phyloP scores from a whole-genome alignment of 1,140 invertebrate genomes.

The Drosophila fuyamai region DNA sequence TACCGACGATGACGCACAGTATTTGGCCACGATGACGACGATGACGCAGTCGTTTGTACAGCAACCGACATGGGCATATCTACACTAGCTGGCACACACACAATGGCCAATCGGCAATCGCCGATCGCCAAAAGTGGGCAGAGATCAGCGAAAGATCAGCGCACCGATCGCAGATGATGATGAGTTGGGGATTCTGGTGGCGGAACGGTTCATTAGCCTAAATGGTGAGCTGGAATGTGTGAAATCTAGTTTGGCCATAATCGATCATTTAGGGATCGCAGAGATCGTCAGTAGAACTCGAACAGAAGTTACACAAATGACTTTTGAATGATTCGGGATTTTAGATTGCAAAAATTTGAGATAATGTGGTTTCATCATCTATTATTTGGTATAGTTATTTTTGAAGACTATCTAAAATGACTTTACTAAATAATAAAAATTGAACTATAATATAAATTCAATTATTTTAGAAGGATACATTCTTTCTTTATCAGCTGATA shows the following conservation, averaged over 20 bases:
- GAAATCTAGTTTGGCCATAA: slow-evolving; percentile 65
- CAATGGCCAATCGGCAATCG: slow-evolving; percentile 42
- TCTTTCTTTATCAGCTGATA: too few species aligned
- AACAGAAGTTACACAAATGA: slow-evolving; percentile 14
- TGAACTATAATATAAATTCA: too few species aligned
- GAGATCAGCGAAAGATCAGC: slow-evolving; percentile 53
- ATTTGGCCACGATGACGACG: slow-evolving; percentile 45
- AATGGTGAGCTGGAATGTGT: slow-evolving; percentile 72
- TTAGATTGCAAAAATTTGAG: neutral
- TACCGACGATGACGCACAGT: slow-evolving; percentile 69
- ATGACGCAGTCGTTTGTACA: slow-evolving; percentile 47
- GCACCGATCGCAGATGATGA: slow-evolving; percentile 48
- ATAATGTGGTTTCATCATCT: neutral
- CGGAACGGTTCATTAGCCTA: slow-evolving; percentile 72
- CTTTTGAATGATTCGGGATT: slow-evolving; percentile 5
- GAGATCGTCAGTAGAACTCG: neutral
- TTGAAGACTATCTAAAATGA: too few species aligned
- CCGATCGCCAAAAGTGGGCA: slow-evolving; percentile 25
- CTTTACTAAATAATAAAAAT: too few species aligned
- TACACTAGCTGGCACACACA: slow-evolving; percentile 19
- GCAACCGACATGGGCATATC: slow-evolving; percentile 34
- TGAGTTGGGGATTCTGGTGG: slow-evolving; percentile 50
- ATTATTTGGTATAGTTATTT: too few species aligned
- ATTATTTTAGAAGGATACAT: too few species aligned
- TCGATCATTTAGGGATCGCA: slow-evolving; percentile 65